These are phyloP conservation scores for Tenrec ecaudatus DNA, from an alignment of 2,113 vertebrate genomes.

Conservation along the genomic window DNA sequence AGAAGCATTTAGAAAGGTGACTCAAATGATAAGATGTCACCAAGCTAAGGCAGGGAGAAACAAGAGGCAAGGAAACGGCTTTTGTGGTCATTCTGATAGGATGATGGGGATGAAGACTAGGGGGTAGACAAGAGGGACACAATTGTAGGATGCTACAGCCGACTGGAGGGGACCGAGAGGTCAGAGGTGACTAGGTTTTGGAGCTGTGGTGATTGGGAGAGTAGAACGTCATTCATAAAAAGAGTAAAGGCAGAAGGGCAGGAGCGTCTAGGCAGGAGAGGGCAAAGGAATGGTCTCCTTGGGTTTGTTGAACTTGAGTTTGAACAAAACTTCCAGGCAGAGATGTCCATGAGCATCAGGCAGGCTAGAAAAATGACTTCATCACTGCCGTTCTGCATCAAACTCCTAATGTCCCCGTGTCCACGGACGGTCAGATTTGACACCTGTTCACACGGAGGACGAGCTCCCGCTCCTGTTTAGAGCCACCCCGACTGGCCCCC, in stretches of 20 bases:
- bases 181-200: background rate
- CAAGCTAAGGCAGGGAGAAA: background rate
- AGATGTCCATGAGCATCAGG: background rate
- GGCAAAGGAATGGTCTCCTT: background rate
- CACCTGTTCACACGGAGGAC: background rate
- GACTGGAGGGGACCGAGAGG: background rate
- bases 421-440: background rate
- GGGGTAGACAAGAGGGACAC: background rate
- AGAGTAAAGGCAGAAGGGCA: background rate
- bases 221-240: background rate
- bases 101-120: background rate
- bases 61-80: background rate
- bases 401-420: background rate
- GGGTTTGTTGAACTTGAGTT: background rate
- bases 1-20: background rate
- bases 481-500: background rate
- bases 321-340: background rate
- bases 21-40: background rate
- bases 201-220: background rate
- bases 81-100: background rate
- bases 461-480: background rate
- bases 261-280: background rate
- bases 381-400: background rate
- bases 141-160: background rate
- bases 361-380: background rate